These are phyloP conservation scores for Agapornis roseicollis DNA, from an alignment of 2,113 vertebrate species.

Conservation along the genomic window DNA sequence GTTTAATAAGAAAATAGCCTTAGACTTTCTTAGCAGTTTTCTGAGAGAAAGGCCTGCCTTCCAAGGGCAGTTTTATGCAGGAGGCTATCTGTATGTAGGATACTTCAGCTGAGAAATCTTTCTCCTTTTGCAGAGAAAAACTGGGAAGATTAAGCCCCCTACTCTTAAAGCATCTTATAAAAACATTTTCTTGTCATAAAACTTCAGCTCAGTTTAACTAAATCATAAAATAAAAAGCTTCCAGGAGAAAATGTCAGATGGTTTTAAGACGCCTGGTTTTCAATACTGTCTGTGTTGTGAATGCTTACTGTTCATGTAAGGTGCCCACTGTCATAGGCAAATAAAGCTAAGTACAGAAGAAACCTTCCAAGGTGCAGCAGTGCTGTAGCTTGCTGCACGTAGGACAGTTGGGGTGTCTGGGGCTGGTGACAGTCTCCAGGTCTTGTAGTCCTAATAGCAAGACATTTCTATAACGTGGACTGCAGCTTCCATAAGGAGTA, in stretches of 20 bases:
- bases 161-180: neutral
- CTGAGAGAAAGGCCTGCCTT: neutral
- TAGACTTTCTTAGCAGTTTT: neutral
- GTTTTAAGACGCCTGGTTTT: neutral
- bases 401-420: fast-evolving
- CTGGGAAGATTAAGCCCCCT: neutral
- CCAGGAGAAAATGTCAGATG: neutral
- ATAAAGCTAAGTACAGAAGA: neutral
- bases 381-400: no score
- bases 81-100: neutral
- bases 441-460: neutral
- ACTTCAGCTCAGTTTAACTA: neutral
- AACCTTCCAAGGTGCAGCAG: neutral
- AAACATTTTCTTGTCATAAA: neutral
- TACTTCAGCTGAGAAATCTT: neutral
- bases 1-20: neutral
- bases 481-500: neutral
- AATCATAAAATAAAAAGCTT: neutral
- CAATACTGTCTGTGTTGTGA: neutral
- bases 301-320: neutral
- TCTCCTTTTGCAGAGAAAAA: neutral
- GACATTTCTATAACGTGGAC: neutral
- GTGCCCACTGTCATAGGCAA: fast-evolving
- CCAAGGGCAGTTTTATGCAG: neutral
- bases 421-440: neutral